Evolutionary conservation across 2,113 vertebrate genomes (phyloP).

Genomic region (Otocyon megalotis): DNA sequence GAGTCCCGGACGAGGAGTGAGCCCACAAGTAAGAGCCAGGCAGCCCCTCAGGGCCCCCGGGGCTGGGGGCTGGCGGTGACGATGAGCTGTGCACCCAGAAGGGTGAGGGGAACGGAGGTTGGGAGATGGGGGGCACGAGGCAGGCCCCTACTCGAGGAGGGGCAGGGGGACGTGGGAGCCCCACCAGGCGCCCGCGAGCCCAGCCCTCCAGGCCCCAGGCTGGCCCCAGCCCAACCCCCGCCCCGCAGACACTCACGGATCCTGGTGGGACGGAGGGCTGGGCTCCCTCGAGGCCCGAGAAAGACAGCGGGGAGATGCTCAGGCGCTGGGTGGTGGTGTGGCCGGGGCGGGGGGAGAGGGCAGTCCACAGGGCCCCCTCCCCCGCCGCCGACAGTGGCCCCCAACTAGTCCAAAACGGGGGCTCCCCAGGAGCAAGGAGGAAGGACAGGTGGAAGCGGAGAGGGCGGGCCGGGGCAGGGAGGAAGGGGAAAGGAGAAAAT

Average conservation of each 20-base stretch:
- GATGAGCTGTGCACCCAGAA: not conserved
- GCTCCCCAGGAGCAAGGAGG: conserved; percentile 51
- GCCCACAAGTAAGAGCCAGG: not conserved
- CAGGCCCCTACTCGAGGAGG: conserved; percentile 21
- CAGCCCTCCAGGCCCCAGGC: conserved; percentile 64
- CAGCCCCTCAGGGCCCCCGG: conserved; percentile 19
- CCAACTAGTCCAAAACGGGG: conserved; percentile 74
- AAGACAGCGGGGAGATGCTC: conserved; percentile 43
- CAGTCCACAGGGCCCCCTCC: conserved; percentile 76
- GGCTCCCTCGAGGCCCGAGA: conserved; percentile 81
- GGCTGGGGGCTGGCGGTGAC: not conserved
- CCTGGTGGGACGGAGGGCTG: conserved; percentile 81
- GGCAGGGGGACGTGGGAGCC: not conserved
- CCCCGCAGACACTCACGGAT: conserved; percentile 83
- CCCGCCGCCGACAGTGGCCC: conserved; percentile 64
- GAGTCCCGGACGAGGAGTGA: conserved; percentile 38
- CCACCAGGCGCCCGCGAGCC: not conserved
- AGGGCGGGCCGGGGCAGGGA: conserved; percentile 58
- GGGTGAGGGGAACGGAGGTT: not conserved
- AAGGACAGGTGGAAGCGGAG: conserved; percentile 76
- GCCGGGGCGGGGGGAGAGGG: conserved; percentile 79
- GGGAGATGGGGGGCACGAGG: not conserved
- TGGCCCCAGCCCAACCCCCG: conserved; percentile 65
- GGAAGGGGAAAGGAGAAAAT: conserved; percentile 76
- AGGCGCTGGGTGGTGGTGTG: conserved; percentile 67